Base-by-base conservation (phyloP, 2,113 vertebrate species). In the Orthochromis malagaraziensis region DNA sequence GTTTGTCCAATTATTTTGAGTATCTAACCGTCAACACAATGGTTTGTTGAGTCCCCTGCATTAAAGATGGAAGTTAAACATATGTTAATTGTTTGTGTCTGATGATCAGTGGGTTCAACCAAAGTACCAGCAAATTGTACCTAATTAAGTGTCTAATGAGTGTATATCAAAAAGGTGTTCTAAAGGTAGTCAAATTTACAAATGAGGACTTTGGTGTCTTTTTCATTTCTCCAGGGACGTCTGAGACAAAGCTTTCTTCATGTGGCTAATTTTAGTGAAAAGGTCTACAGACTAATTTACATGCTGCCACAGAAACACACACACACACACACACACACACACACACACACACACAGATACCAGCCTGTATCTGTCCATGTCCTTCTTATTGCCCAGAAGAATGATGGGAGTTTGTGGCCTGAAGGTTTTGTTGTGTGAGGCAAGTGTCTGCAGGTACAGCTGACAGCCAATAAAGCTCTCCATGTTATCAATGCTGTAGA, bases 341-440 rank as follows among this genome's bases (percentile, higher is more conserved):
- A 58, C 6, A 9, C 17, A 10, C 2, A n/a, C 19, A n/a, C 51
- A 53, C 51, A 40, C 3, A 16, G 33, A 2, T 68, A 85, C 84
- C 24, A 2, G 75, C 84, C 84, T 85, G 84, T 85, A 85, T 85
- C 84, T 80, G 17, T 81, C 75, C 84, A 85, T 85, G 58, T 85
- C 84, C 33, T 68, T 40, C 75, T 85, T 85, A 75, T 85, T 85
- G 31, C 84, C 75, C 57, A 85, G 57, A 11, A 85, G 58, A 13
- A 85, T 31, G 75, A 85, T 54, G 31, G 84, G 84, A 68, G 75
- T 68, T 49, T 81, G 21, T 53, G 75, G 33, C 5, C 45, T 80
- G 47, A 80, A 85, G 45, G 75, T 85, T 65, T 53, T 85, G 33
- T 85, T 80, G 58, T 80, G 75, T 9, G n/a, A 17, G 21, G 57